Base-by-base conservation (phyloP, 2,113 vertebrate genomes). In the Petromus typicus region DNA sequence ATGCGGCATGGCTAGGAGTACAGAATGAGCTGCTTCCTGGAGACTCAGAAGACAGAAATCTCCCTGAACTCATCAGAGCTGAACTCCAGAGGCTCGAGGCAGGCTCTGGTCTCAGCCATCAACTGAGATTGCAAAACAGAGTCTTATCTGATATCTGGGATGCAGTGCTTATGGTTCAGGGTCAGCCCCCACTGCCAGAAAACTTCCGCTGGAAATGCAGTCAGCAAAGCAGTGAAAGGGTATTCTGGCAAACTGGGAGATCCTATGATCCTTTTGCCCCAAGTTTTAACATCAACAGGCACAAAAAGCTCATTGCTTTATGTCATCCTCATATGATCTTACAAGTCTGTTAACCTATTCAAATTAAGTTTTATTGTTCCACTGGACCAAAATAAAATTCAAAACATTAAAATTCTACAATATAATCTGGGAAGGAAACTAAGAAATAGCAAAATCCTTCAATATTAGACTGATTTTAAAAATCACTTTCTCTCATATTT, bases 401-500 rank as follows among this genome's bases (percentile, higher is more conserved):
- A 85, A 87, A 89, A 87, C n/a, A 48, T 22, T 79, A 94, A 91
- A 90, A 69, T 79, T 84, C 45, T 83, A 94, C 22, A 84, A 20
- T 59, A 56, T 32, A 37, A 6, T 59, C 16, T 66, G 57, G 80
- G 3, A 86, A 94, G 54, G 27, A 89, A 93, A 89, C 20, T 32
- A 51, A 64, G 30, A 69, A 34, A 63, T 51, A 86, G 43, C 40
- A 71, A 8, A 69, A 32, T 71, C 75, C 1, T 78, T 25, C 51
- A 73, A 92, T 17, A 48, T 17, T 61, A 0, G 37, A 51, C 4
- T 71, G 4, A 25, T 85, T 94, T 86, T 17, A 78, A 95, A 93
- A 79, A 89, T 89, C 32, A 91, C n/a, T 89, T 90, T 75, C 56
- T 91, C 40, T 87, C 78, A 57, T 9, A 86, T 64, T 96, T 63